Evolutionary conservation across 2,113 vertebrate genomes (phyloP), one percentile per base, ranked within the genome.

Genomic region (Amphilophus citrinellus): DNA sequence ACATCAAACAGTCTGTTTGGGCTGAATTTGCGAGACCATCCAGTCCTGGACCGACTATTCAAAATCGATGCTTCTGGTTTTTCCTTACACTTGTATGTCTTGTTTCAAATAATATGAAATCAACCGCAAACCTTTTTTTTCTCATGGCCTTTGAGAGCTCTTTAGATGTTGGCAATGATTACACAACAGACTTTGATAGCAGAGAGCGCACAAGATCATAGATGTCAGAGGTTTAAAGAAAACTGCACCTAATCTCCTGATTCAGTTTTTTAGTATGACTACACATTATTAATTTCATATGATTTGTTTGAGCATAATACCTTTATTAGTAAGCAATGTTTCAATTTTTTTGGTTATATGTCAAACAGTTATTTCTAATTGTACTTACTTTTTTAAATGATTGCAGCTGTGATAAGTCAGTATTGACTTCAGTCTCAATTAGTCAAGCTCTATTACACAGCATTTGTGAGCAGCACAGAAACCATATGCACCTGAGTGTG

Each of bases 391-490:
- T 73, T 56, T 56, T 32, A 35, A 11, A 65, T n/a, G 20, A n/a
- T 42, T 60, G 20, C 17, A 47, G 73, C 4, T 82, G 53, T 73
- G 27, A 76, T 79, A 30, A 79, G 65, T 30, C 73, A 61, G 35
- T 63, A 71, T 50, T 61, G 44, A 77, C 58, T 59, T 17, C 7
- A 32, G 50, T 79, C 61, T 58, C 56, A 77, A 47, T 87, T 42
- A 77, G 76, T 88, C 76, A 81, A 20, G 71, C 76, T 87, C 50
- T 61, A 58, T 87, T 76, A 66, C 10, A 6, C n/a, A 30, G 32
- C 2, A 30, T 90, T 78, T 89, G 42, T 83, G 71, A 71, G 63
- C 11, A 14, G 10, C 39, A 50, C 24, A 82, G 57, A 79, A 76
- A 42, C 42, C 20, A 11, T 20, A 62, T 53, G 62, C 73, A 80